A percentile compares a stretch with the other conserved stretches of the same genome.
These are phyloP conservation scores for Dynastes grantii DNA, from an alignment of 2,888 invertebrate genomes.

Conservation along the genomic window DNA sequence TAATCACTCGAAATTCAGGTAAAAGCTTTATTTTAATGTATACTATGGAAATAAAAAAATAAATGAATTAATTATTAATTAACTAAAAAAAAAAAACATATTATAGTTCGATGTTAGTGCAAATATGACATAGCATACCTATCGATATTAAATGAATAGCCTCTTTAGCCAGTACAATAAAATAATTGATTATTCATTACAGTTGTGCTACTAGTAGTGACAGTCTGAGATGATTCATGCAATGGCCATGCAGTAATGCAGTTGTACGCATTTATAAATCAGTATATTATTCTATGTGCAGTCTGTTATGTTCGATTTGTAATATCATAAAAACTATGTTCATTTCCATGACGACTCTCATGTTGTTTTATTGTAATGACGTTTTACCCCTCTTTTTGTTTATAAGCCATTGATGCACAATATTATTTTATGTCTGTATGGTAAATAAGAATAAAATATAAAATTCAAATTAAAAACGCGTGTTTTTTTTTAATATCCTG, in stretches of 20 bases:
- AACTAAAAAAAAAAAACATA: constrained; percentile 57
- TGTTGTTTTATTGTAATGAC: constrained; percentile 49
- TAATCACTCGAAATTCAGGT: constrained; percentile 68
- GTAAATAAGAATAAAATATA: constrained; percentile 70
- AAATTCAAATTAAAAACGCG: constrained; percentile 57
- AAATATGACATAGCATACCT: constrained; percentile 68
- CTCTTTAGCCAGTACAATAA: constrained; percentile 70
- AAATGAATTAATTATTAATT: constrained; percentile 36
- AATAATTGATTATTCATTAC: constrained; percentile 63
- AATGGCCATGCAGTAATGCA: constrained; percentile 66
- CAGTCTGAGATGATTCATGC: constrained; percentile 65
- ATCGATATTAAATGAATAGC: constrained; percentile 63
- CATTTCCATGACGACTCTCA: constrained; percentile 44
- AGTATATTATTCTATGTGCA: constrained; percentile 62
- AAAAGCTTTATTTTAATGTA: constrained; percentile 70
- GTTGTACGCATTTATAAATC: constrained; percentile 66
- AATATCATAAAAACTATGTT: constrained; percentile 33
- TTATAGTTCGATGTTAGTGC: constrained; percentile 71
- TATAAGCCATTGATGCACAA: constrained; percentile 67
- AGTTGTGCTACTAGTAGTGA: constrained; percentile 70
- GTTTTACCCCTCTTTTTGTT: constrained; percentile 51
- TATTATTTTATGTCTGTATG: constrained; percentile 72
- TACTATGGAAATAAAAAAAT: constrained; percentile 61
- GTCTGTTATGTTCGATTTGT: constrained; percentile 60
- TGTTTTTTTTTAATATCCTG: not conserved